Evolutionary conservation across 1,140 invertebrate genomes (phyloP), one percentile per base, ranked within the genome.

Genomic region (Saccostrea cuccullata): DNA sequence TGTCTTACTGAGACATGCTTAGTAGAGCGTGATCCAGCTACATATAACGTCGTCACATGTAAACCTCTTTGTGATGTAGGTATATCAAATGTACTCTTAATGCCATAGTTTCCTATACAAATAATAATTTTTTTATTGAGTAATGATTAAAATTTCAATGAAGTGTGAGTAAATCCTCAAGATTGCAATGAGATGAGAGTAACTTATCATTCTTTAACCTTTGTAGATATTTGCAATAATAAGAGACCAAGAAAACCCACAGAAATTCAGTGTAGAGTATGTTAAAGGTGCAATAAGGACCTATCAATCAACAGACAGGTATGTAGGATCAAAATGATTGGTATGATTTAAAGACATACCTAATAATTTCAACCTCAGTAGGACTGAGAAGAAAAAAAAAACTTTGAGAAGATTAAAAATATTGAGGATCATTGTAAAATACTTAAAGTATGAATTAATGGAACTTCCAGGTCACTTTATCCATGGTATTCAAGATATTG

Each of bases 1-100:
- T 99, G 98, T 94, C 96, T 99, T 0, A 98, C 98, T 0, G 99
- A 99, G 95, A 97, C 97, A 0, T 99, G 98, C 95, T 95, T 99
- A 26, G 95, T 99, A 55, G 99, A 99, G 96, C 96, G 99, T 92
- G 99, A 99, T 96, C 98, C 98, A 36, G 97, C 98, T 93, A 99
- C 98, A 0, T 99, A 99, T 94, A 97, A 97, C 92, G 97, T 98
- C 89, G 97, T 96, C 90, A 98, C 98, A 30, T 95, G 98, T 58
- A 97, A 98, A 92, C 98, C 98, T 0, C 95, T 99, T 12, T 96
- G 96, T 87, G 97, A 98, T 94, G 97, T 99, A 92, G 93, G 94
- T 93, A 84, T 86, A 23, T 36, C 6, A 30, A 36, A n/a, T 60
- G 4, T 60, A 15, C 47, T 0, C 23, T 36, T 9, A 2, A 17